Evolutionary conservation across 23 tunicate species (phyloP), one percentile per base, ranked within the genome.

Genomic region (Trididemnum nubilum): DNA sequence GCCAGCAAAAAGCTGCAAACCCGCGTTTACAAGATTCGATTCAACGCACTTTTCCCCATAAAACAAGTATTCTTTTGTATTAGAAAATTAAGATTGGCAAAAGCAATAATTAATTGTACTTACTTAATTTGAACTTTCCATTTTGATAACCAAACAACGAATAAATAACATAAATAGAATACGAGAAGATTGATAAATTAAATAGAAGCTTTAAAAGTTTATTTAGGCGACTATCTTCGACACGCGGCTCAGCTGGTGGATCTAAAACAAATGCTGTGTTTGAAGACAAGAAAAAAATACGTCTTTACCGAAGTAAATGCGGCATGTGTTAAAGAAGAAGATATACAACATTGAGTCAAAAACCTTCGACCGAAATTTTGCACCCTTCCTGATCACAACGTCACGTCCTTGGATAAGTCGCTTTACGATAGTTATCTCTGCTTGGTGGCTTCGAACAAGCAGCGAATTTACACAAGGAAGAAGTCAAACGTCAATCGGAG

Each of bases 71-170:
- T n/a, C n/a, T n/a, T n/a, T n/a, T n/a, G n/a, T n/a, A n/a, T n/a
- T n/a, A n/a, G n/a, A n/a, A n/a, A n/a, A n/a, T n/a, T n/a, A n/a
- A n/a, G n/a, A n/a, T n/a, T n/a, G n/a, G n/a, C n/a, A n/a, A n/a
- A n/a, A n/a, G n/a, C n/a, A n/a, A n/a, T n/a, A n/a, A n/a, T n/a
- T n/a, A 44, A 7, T 44, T 24, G 28, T 3, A 57, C 60, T 58
- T 59, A 83, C 87, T 73, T 73, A 83, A 1, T 58, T 36, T n/a
- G 36, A 83, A 83, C 22, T 52, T 77, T 77, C 67, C 67, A 51
- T 54, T 54, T 2, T 77, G 18, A 27, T 77, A 77, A 51, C 81
- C 81, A 77, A 77, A 77, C 19, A 54, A 29, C 24, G 2, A 29
- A 54, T 4, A 51, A 22, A 77, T 77, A 2, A 19, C 65, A 59